Conservation (phyloP, 2,113 vertebrate genomes). For the Synchiropus splendidus region DNA sequence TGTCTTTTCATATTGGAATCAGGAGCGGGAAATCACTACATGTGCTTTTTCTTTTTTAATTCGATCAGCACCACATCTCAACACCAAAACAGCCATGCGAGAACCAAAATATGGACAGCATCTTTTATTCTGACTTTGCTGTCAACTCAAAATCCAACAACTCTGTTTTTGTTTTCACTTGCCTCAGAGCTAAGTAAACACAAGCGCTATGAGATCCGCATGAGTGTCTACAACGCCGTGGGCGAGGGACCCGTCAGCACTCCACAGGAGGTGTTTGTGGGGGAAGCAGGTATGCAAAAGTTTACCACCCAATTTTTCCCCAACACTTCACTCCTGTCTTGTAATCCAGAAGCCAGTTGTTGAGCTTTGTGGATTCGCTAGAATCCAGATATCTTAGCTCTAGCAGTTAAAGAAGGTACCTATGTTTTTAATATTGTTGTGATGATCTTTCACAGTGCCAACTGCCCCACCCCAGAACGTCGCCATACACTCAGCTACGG, state of each 20-base stretch:
- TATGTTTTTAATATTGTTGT: neutral
- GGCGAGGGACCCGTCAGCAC: slow-evolving; percentile 84
- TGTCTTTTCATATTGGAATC: too few relatives aligned
- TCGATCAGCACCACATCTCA: too few relatives aligned
- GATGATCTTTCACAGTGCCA: slow-evolving; percentile 71
- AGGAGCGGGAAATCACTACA: too few relatives aligned
- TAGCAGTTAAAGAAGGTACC: neutral
- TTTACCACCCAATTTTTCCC: neutral
- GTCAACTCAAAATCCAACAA: too few relatives aligned
- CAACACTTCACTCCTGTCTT: too few relatives aligned
- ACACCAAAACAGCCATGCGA: too few relatives aligned
- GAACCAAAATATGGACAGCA: too few relatives aligned
- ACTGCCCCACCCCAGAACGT: slow-evolving; percentile 82
- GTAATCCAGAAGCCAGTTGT: too few relatives aligned
- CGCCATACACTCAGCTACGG: slow-evolving; percentile 74
- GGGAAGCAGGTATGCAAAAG: slow-evolving; percentile 80
- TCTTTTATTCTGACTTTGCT: too few relatives aligned
- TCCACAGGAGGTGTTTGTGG: slow-evolving; percentile 93
- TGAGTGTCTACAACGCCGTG: slow-evolving; percentile 89
- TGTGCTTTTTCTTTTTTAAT: too few relatives aligned
- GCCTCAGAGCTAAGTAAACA: slow-evolving; percentile 83
- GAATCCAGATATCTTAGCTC: too few relatives aligned
- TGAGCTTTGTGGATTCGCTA: too few relatives aligned
- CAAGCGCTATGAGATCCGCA: slow-evolving; percentile 88
- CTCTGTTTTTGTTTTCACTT: neutral